phyloP scores from a whole-genome alignment of 2,113 vertebrate species.

The Prionailurus bengalensis region DNA sequence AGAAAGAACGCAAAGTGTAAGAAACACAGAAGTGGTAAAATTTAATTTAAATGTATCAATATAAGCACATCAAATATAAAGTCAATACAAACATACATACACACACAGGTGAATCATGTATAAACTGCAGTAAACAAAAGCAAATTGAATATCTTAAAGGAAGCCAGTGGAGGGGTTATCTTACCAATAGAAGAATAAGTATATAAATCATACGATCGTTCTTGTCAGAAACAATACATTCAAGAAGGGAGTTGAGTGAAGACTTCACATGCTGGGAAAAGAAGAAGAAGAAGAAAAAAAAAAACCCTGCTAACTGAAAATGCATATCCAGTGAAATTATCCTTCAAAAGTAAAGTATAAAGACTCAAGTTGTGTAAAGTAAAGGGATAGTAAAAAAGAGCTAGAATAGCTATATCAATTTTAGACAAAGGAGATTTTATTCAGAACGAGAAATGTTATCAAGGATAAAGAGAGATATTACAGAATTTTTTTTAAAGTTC shows the following conservation, averaged over 20 bases:
- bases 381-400: neutral
- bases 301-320: neutral
- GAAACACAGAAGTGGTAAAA: neutral
- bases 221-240: neutral
- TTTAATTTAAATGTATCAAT: neutral
- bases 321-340: neutral
- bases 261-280: neutral
- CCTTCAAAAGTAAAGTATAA: neutral
- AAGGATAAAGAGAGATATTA: neutral
- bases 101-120: neutral
- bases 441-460: neutral
- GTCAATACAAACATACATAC: neutral
- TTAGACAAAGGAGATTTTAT: neutral
- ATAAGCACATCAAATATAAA: neutral
- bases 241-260: neutral
- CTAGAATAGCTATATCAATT: neutral
- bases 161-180: neutral
- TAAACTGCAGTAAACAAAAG: neutral
- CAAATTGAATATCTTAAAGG: neutral
- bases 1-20: neutral
- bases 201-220: neutral
- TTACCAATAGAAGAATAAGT: neutral
- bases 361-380: neutral
- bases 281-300: too few relatives aligned
- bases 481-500: neutral